Conservation (phyloP, 1,140 invertebrate genomes). For the Nebria ingens region DNA sequence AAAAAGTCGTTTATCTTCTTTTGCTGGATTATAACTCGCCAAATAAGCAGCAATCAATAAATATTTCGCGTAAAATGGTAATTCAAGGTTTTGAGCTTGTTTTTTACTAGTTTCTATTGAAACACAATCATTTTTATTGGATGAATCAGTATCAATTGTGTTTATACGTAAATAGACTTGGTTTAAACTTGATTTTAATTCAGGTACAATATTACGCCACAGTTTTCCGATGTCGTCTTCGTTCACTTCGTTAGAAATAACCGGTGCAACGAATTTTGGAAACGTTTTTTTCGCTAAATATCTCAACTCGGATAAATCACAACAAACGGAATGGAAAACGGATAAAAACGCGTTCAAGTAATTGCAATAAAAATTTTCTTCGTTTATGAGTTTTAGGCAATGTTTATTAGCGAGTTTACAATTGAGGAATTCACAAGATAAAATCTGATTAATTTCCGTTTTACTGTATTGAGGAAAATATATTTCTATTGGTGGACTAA, state of each 20-base stretch:
- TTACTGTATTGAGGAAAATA: conserved; percentile 74
- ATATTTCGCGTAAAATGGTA: conserved; percentile 83
- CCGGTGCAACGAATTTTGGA: conserved; percentile 62
- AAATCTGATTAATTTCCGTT: conserved; percentile 64
- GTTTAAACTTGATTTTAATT: conserved; percentile 61
- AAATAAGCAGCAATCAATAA: conserved; percentile 80
- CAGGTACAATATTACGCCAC: conserved; percentile 67
- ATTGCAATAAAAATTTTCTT: conserved; percentile 57
- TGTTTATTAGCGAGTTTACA: conserved; percentile 21
- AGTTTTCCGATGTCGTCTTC: conserved; percentile 53
- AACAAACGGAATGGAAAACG: conserved; percentile 68
- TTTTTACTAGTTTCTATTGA: conserved; percentile 38
- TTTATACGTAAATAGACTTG: conserved; percentile 64
- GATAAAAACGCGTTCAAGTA: conserved; percentile 71
- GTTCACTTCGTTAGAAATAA: conserved; percentile 44
- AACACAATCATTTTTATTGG: conserved; percentile 35
- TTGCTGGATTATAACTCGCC: conserved; percentile 81
- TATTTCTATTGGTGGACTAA: conserved; percentile 61
- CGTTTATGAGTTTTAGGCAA: conserved; percentile 35
- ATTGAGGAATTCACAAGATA: conserved; percentile 40
- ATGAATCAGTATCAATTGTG: conserved; percentile 28
- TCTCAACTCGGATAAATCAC: conserved; percentile 69
- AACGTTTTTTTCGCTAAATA: conserved; percentile 61
- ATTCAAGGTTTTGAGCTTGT: conserved; percentile 59
- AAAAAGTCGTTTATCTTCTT: conserved; percentile 73